These are phyloP conservation scores for Colius striatus DNA, from an alignment of 2,113 vertebrate genomes.

Conservation along the genomic window DNA sequence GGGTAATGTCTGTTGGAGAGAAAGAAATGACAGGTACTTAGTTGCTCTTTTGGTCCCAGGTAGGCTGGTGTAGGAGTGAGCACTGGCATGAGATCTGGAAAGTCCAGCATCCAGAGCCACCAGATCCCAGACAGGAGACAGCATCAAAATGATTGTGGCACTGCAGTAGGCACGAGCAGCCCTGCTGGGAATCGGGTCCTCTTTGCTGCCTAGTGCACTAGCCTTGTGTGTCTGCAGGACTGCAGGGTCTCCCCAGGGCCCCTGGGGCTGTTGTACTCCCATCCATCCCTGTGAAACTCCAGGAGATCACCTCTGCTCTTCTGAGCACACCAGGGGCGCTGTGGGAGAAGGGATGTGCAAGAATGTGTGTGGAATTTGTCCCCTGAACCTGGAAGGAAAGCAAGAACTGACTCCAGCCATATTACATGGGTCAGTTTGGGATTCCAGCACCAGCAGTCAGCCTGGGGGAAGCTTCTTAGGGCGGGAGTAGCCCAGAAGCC, in stretches of 20 bases:
- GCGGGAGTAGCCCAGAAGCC: not conserved
- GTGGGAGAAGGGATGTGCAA: not conserved
- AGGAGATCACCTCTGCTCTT: not conserved
- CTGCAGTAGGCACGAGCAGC: not conserved
- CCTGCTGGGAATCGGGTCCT: not conserved
- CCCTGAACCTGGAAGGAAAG: not conserved
- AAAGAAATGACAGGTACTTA: not conserved
- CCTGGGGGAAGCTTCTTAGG: not conserved
- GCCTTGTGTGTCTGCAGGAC: not conserved
- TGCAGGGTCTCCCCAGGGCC: not conserved
- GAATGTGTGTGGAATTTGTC: not conserved
- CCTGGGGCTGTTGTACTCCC: not conserved
- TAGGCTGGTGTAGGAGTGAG: not conserved
- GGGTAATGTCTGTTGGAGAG: conserved; percentile 83
- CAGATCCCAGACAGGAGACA: not conserved
- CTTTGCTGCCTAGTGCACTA: not conserved
- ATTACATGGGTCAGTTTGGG: not conserved
- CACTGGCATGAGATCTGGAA: not conserved
- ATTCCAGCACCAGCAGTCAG: not conserved
- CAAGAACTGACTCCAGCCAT: not conserved
- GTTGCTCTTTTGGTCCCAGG: not conserved
- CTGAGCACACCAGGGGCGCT: accelerated
- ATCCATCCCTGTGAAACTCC: not conserved
- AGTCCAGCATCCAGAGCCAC: not conserved
- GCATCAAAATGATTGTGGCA: not conserved